Conservation (phyloP, 1,140 invertebrate species). For the Chrysomallon squamiferum region DNA sequence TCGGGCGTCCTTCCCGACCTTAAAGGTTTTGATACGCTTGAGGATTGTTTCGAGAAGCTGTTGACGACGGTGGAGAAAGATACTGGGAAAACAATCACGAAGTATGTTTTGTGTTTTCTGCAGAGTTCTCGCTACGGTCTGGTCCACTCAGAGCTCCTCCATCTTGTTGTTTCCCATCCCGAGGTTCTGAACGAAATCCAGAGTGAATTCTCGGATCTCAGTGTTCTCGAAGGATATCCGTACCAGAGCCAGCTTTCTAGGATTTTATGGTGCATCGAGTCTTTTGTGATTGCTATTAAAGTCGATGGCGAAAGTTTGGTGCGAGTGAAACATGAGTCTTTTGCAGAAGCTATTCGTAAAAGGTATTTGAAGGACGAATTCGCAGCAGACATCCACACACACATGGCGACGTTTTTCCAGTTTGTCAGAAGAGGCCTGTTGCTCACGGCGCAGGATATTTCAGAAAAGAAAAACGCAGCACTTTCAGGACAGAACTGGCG, state of each 20-base stretch:
- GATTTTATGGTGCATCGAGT: constrained; percentile 13
- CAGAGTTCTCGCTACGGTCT: constrained; percentile 20
- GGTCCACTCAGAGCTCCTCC: constrained; percentile 22
- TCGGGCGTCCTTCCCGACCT: constrained; percentile 21
- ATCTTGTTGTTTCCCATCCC: constrained; percentile 19
- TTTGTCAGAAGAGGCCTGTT: constrained; percentile 21
- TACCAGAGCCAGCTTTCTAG: constrained; percentile 25
- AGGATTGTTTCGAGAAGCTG: constrained; percentile 14
- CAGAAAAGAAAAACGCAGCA: constrained; percentile 13
- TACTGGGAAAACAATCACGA: constrained; percentile 19
- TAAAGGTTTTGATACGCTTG: constrained; percentile 4
- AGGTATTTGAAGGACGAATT: constrained; percentile 20
- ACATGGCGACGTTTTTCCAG: constrained; percentile 29
- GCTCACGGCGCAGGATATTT: constrained; percentile 22
- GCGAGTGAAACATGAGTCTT: constrained; percentile 4
- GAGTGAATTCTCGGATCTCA: constrained; percentile 18
- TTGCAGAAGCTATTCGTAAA: constrained; percentile 10
- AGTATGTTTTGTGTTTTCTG: constrained; percentile 24
- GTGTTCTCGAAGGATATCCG: constrained; percentile 29
- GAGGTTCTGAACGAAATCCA: constrained; percentile 22
- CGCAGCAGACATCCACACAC: constrained; percentile 14
- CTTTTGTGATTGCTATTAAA: constrained; percentile 19
- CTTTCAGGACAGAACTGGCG: constrained; percentile 25
- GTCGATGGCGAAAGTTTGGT: constrained; percentile 28
- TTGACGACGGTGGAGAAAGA: constrained; percentile 17